Base-by-base conservation (phyloP, 2,888 invertebrate genomes). In the Pomacea canaliculata region DNA sequence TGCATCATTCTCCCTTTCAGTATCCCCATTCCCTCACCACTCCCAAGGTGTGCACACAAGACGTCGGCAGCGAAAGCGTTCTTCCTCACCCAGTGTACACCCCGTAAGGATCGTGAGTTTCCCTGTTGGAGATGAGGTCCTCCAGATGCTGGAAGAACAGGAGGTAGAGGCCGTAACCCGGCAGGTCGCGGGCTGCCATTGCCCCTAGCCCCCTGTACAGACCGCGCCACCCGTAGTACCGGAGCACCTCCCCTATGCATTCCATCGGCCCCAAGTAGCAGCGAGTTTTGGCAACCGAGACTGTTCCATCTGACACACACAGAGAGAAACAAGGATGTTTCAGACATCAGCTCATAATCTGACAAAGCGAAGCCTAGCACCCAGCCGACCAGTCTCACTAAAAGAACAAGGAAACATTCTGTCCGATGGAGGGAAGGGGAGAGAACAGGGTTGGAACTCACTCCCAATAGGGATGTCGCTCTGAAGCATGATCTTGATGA, bases 401-500 rank as follows among this genome's bases (percentile, higher is more conserved):
- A 37, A 37, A 37, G 37, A 37, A 37, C 37, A 1, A 37, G 5
- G 37, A 37, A 37, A 5, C 37, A 37, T 37, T 5, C 5, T 37
- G 37, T 37, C 37, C 37, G 37, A 37, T 3, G 37, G 37, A 37
- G 37, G 5, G 37, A 37, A 1, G 37, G 37, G 37, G 37, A 37
- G 37, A 37, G 37, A 37, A 37, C 51, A 56, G 51, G 4, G 51
- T 13, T 56, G 51, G 18, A 27, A 68, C 73, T 68, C 46, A 73
- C 73, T 59, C 48, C 56, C 56, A 48, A 83, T 82, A 1, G 85
- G 84, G n/a, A 88, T 85, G 83, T 92, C 92, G 0, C 97, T 91
- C 90, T 98, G 98, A 83, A 97, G 92, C 62, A 96, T 93, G 0
- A 96, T 95, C 91, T 98, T 99, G 0, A 95, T 94, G 81, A 98